A percentile compares a stretch with the other conserved stretches of the same genome.
These are phyloP conservation scores for Hirtodrosophila confusa DNA, from an alignment of 2,888 invertebrate species.

Conservation along the genomic window DNA sequence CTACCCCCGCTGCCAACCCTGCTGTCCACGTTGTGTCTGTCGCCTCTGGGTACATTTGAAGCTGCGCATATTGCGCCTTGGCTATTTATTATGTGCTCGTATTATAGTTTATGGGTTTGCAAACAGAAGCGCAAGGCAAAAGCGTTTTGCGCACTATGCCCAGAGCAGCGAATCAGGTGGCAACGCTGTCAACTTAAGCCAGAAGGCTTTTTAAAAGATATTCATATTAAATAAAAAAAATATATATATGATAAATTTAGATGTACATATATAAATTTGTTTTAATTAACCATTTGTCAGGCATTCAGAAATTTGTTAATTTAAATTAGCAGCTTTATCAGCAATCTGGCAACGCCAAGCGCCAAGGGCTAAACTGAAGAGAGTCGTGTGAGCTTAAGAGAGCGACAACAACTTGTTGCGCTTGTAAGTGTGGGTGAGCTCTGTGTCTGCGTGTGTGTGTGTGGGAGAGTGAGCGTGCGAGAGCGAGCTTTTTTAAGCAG, in stretches of 20 bases:
- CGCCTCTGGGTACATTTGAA: conserved; percentile 46
- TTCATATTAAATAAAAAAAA: too few relatives aligned
- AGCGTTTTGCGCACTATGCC: conserved; percentile 63
- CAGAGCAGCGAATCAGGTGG: conserved; percentile 36
- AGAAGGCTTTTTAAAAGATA: too few relatives aligned
- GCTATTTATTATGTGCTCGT: conserved; percentile 65
- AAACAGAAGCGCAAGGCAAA: conserved; percentile 43
- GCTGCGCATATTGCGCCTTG: conserved; percentile 78
- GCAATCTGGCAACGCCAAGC: conserved; percentile 64
- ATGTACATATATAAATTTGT: too few relatives aligned
- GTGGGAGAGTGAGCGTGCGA: conserved; percentile 7
- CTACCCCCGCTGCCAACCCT: conserved; percentile 44
- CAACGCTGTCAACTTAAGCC: conserved; percentile 32
- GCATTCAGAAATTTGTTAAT: not conserved
- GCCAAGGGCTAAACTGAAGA: conserved; percentile 32
- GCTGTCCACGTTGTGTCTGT: conserved; percentile 28
- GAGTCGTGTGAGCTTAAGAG: conserved; percentile 38
- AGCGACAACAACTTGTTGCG: conserved; percentile 69
- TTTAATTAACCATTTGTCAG: too few relatives aligned
- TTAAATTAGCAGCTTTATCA: conserved; percentile 32
- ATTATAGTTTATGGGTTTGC: conserved; percentile 60
- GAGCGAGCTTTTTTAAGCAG: conserved; percentile 50
- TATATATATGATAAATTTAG: too few relatives aligned
- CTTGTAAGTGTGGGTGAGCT: conserved; percentile 58
- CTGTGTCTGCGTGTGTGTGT: conserved; percentile 2